These are phyloP conservation scores for Lycopodina hypogea DNA, from an alignment of 37 sponge, comb jelly and placozoan genomes.

Conservation along the genomic window DNA sequence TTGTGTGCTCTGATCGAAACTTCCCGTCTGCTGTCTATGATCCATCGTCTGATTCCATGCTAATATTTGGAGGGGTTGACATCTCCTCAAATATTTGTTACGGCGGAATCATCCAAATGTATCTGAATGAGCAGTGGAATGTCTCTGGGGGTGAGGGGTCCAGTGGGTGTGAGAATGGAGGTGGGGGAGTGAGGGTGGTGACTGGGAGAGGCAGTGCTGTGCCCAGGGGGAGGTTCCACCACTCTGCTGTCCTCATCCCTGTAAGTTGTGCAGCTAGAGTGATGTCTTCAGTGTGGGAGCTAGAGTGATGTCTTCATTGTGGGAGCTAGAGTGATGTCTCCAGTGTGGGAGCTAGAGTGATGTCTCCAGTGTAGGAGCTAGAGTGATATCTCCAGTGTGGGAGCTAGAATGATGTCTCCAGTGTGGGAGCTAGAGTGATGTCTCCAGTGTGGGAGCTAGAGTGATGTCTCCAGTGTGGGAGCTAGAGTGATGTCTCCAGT, in stretches of 20 bases:
- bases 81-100: not conserved
- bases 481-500: no score
- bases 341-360: no score
- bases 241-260: not conserved
- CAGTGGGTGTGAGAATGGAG: not conserved
- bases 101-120: not conserved
- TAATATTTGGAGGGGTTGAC: conserved; percentile 7
- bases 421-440: no score
- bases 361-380: no score
- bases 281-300: not conserved
- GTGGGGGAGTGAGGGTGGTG: not conserved
- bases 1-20: not conserved
- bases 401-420: no score
- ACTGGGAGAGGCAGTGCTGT: not conserved
- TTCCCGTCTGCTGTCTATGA: conserved; percentile 12
- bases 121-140: not conserved
- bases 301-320: no score
- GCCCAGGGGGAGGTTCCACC: not conserved
- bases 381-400: no score
- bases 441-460: no score
- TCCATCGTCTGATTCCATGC: not conserved
- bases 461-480: no score
- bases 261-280: not conserved
- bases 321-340: no score
- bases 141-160: not conserved